Evolutionary conservation across 2,113 vertebrate species (phyloP).

Genomic region (Lasiurus cinereus): DNA sequence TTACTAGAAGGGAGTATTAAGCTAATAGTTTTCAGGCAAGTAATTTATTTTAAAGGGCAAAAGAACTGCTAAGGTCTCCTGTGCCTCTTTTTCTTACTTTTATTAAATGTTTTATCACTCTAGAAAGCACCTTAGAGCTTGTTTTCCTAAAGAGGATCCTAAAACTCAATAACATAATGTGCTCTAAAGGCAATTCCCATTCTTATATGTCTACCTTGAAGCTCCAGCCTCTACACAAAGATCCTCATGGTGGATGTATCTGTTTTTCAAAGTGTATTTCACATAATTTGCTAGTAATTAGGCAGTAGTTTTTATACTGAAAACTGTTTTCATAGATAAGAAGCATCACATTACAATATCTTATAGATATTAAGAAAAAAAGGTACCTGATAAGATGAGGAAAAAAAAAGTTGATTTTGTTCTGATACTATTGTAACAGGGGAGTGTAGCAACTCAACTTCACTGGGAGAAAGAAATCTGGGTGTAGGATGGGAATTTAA

Average conservation of each 20-base stretch:
- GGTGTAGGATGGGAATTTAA: not conserved
- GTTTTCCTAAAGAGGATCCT: slow-evolving; percentile 59
- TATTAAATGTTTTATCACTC: slow-evolving; percentile 85
- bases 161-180: slow-evolving; percentile 67
- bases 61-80: slow-evolving; percentile 70
- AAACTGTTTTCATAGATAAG: not conserved
- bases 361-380: not conserved
- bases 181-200: not conserved
- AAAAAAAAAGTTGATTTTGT: not conserved
- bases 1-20: slow-evolving; percentile 82
- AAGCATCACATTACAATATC: not conserved
- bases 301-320: not conserved
- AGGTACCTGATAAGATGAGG: not conserved
- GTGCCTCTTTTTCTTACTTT: slow-evolving; percentile 83
- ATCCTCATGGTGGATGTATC: rapidly evolving
- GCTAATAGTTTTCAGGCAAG: slow-evolving; percentile 79
- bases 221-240: not conserved
- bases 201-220: slow-evolving; percentile 12
- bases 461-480: rapidly evolving
- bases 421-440: not conserved
- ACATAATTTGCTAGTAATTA: not conserved
- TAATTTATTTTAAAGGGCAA: slow-evolving; percentile 81
- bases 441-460: not conserved
- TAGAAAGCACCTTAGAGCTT: slow-evolving; percentile 80
- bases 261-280: not conserved